phyloP scores from a whole-genome alignment of 1,140 invertebrate genomes.

The Eriocheir sinensis region DNA sequence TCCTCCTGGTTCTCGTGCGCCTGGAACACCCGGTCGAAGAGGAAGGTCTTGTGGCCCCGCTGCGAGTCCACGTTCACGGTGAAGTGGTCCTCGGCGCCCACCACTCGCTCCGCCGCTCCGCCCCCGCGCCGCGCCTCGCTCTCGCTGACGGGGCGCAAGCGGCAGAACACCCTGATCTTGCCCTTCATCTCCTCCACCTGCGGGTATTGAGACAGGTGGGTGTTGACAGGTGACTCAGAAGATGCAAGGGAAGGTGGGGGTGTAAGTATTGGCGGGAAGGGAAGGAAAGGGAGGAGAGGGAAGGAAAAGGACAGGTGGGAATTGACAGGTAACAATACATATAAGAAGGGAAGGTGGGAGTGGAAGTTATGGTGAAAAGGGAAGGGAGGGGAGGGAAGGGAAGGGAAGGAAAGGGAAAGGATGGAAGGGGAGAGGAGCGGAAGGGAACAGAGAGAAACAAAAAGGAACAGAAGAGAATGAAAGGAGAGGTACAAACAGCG shows the following conservation, averaged over 20 bases:
- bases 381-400: not conserved
- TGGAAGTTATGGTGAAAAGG: not conserved
- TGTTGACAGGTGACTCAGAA: no score
- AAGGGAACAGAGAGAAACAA: not conserved
- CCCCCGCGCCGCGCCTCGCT: constrained; percentile 60
- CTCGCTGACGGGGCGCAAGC: constrained; percentile 80
- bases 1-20: constrained; percentile 70
- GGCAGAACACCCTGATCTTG: constrained; percentile 84
- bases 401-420: not conserved
- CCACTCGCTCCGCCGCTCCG: constrained; percentile 42
- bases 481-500: not conserved
- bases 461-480: not conserved
- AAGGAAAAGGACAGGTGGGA: not conserved
- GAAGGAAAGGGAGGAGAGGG: not conserved
- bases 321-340: no score
- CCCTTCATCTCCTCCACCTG: constrained; percentile 84
- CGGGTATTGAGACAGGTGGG: not conserved
- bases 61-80: constrained; percentile 64
- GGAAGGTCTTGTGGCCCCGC: constrained; percentile 76
- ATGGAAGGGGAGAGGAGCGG: not conserved
- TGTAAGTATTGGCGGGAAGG: not conserved
- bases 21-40: constrained; percentile 78
- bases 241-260: not conserved
- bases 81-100: constrained; percentile 71
- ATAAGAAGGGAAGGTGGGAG: not conserved